A percentile compares a stretch with the other conserved stretches of the same genome.
Conservation (phyloP, 2,888 invertebrate species). For the Heliconius hortense region DNA sequence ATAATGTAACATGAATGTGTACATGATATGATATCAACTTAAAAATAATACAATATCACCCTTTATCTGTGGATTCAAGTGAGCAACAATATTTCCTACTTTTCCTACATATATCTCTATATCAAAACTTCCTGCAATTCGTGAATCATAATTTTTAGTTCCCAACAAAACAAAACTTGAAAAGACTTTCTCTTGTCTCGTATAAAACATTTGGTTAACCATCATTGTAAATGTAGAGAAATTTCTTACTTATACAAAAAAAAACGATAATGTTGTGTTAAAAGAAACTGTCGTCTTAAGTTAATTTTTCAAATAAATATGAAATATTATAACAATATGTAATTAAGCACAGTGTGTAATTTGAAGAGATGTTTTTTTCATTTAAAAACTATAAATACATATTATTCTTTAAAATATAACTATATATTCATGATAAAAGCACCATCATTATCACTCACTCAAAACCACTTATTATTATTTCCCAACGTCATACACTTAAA, state of each 20-base stretch:
- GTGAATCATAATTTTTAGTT: too few relatives aligned
- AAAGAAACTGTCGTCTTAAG: neutral
- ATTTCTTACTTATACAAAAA: neutral
- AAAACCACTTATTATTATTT: constrained; percentile 24
- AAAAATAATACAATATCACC: constrained; percentile 4
- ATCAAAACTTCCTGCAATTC: too few relatives aligned
- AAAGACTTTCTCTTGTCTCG: too few relatives aligned
- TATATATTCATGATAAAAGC: constrained; percentile 19
- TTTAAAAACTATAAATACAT: constrained; percentile 9
- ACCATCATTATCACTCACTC: constrained; percentile 35
- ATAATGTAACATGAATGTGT: neutral
- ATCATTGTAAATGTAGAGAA: too few relatives aligned
- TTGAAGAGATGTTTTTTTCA: neutral
- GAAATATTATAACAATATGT: neutral
- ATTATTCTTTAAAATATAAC: neutral
- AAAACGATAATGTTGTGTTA: neutral
- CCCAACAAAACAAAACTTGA: too few relatives aligned
- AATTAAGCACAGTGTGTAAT: neutral
- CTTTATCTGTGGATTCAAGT: constrained; percentile 30
- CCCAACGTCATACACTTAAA: neutral
- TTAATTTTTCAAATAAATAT: neutral
- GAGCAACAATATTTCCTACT: constrained; percentile 20
- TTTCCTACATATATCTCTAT: too few relatives aligned
- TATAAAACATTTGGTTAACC: too few relatives aligned
- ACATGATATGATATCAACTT: constrained; percentile 4